Conservation (phyloP, 2,113 vertebrate species). For the Bufo gargarizans region DNA sequence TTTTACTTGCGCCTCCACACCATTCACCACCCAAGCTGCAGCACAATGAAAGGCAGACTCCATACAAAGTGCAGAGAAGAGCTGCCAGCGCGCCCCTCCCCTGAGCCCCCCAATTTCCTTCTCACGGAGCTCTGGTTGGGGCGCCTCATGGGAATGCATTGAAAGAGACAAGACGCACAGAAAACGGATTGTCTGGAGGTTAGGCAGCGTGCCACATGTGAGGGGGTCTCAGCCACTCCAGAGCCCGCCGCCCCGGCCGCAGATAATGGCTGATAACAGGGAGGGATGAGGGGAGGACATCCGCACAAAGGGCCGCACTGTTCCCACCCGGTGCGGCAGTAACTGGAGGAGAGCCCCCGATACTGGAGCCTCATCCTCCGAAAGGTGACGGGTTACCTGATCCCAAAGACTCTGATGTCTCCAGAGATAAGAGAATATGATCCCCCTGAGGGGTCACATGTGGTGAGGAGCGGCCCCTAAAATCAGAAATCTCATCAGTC, state of each 20-base stretch:
- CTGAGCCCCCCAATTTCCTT: accelerated
- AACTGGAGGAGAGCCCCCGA: constrained; percentile 16
- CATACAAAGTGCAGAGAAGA: background rate
- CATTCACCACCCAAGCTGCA: no score
- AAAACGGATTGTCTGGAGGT: constrained; percentile 46
- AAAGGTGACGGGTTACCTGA: constrained; percentile 44
- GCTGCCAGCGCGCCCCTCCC: constrained; percentile 4
- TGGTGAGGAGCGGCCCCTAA: background rate
- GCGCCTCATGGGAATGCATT: constrained; percentile 26
- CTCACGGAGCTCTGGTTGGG: background rate
- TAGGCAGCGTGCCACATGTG: constrained; percentile 34
- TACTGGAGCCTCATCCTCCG: background rate
- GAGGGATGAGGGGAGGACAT: background rate
- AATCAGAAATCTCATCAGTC: background rate
- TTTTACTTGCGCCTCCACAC: no score
- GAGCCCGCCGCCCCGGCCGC: background rate
- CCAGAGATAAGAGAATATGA: background rate
- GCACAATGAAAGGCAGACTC: background rate
- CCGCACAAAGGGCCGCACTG: constrained; percentile 28
- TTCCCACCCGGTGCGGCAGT: constrained; percentile 17
- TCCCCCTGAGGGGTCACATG: background rate
- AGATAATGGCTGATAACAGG: constrained; percentile 53
- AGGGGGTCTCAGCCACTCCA: background rate
- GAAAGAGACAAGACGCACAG: constrained; percentile 37
- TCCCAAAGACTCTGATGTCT: constrained; percentile 36